Evolutionary conservation across 1,140 invertebrate genomes (phyloP), one percentile per base, ranked within the genome.

Genomic region (Vanessa tameamea): DNA sequence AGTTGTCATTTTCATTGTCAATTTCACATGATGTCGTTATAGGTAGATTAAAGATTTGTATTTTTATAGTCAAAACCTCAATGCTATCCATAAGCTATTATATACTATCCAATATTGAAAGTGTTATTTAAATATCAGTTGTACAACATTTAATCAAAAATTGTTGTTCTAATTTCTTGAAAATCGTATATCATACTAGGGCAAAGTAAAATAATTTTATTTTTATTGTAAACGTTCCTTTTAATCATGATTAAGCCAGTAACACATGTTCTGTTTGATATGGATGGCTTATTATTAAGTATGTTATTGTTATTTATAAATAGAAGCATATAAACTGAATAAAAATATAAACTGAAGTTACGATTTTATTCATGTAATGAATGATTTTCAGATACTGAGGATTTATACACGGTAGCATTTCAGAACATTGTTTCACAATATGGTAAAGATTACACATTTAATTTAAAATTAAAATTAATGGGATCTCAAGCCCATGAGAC

Each of bases 401-500:
- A 84, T 20, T 77, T 97, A 11, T 98, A 98, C 82, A 95, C 96
- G 59, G 82, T 94, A 81, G 95, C 95, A 47, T 95, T 95, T 78
- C 94, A 96, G 90, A 94, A 94, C 82, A 93, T 98, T 59, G 87
- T 96, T 73, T 93, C 93, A 47, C 87, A 91, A 31, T 97, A 95
- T 93, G 96, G 95, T 0, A 97, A 97, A 87, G 90, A 86, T 14
- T 98, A 95, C 77, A 96, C 95, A 1, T 97, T 95, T 95, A 95
- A 96, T 15, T 87, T 97, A 11, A 97, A 98, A 92, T 83, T 94
- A 2, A 92, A 94, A 77, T 88, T 95, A 16, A 98, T 98, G 97
- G 97, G 97, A 13, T 93, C 94, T 61, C 95, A 96, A 77, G 92
- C 94, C 7, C 80, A 85, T 13, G 95, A 96, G 63, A 89, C 94